Evolutionary conservation across 2,113 vertebrate species (phyloP), one percentile per base, ranked within the genome.

Genomic region (Athene noctua): DNA sequence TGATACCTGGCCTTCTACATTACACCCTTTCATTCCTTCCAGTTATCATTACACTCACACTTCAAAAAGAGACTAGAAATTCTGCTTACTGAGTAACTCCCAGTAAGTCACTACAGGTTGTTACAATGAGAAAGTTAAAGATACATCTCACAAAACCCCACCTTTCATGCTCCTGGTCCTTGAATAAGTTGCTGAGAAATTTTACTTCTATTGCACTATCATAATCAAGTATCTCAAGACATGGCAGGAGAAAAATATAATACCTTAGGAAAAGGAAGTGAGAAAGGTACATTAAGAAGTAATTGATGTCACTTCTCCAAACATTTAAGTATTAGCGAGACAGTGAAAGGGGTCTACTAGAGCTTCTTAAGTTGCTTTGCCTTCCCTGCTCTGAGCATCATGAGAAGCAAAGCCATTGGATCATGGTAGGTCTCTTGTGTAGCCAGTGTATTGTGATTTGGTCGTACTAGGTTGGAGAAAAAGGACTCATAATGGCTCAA

Each of bases 361-460:
- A 75, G 47, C 47, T 61, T 68, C 57, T 54, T 13, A 58, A 58
- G 54, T 58, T 73, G 63, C 77, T 49, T 32, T 36, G n/a, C 25
- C 78, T n/a, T 44, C 51, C 51, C 29, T 84, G 44, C 63, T 84
- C 34, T 46, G n/a, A 74, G 51, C 38, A 49, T 2, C 30, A 44
- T 42, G 44, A 30, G 38, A 74, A 74, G 29, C 27, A 71, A 49
- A 79, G n/a, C 42, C 70, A 46, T 3, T 0, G 0, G 11, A 25
- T 14, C 21, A 49, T 6, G 11, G 5, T 1, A 51, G 51, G 51
- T 22, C 30, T 61, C 85, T 44, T 34, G 21, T 10, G 32, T 5
- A 46, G 63, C 54, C 88, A 72, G 17, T 2, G 21, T 6, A 32
- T 14, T 6, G 13, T 2, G 0, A n/a, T 42, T 19, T 5, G 3